phyloP scores from a whole-genome alignment of 2,797 vertebrate genomes.

The Anguilla megastoma region DNA sequence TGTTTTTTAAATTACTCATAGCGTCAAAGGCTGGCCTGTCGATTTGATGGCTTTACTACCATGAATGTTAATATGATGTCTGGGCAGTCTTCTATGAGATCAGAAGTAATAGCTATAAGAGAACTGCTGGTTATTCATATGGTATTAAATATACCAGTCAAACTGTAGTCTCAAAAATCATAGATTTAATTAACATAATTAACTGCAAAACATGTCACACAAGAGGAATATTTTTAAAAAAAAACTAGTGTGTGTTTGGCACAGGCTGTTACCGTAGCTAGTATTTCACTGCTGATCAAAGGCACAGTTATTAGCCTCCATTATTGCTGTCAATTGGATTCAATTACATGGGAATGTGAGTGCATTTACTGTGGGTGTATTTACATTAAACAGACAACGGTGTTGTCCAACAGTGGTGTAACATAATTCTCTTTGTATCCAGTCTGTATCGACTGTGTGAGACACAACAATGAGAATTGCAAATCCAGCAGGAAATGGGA shows the following conservation, averaged over 20 bases:
- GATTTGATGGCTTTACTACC: background rate
- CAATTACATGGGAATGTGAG: constrained; percentile 13
- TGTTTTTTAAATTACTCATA: background rate
- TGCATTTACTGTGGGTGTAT: constrained; percentile 10
- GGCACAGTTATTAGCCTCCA: constrained; percentile 53
- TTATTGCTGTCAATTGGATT: constrained; percentile 22
- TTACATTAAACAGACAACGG: constrained; percentile 4
- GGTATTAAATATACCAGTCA: background rate
- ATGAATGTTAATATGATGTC: background rate
- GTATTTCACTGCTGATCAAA: constrained; percentile 53
- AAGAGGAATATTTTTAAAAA: background rate
- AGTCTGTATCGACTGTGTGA: constrained; percentile 51
- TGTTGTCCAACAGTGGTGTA: constrained; percentile 44
- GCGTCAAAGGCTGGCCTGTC: background rate
- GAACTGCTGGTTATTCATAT: background rate
- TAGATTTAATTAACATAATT: background rate
- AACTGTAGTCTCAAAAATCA: background rate
- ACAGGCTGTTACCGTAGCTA: constrained; percentile 22
- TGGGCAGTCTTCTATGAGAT: background rate
- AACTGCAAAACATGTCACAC: background rate
- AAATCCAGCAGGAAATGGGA: constrained; percentile 54
- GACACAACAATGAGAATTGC: constrained; percentile 46
- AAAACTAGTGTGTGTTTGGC: background rate
- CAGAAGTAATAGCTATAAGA: background rate
- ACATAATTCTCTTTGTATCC: constrained; percentile 47